These are phyloP conservation scores for Pseudoips prasinana DNA, from an alignment of 2,888 invertebrate genomes.

Conservation along the genomic window DNA sequence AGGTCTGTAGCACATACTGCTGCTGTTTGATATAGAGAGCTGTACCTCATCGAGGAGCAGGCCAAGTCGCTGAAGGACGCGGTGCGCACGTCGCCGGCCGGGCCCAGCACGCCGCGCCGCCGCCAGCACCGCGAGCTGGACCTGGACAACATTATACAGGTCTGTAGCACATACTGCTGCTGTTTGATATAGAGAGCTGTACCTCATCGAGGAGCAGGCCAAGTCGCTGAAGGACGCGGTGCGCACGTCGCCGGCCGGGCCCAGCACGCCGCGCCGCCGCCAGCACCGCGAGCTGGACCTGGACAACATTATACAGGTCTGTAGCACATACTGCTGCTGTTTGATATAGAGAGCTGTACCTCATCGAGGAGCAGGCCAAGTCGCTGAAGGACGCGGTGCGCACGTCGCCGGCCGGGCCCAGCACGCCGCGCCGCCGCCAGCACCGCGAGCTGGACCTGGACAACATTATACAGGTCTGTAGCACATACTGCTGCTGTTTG, in stretches of 20 bases:
- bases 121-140: conserved; percentile 67
- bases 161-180: conserved; percentile 12
- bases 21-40: no score
- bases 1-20: conserved; percentile 37
- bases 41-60: conserved; percentile 81
- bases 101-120: conserved; percentile 64
- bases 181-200: conserved; percentile 79
- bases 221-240: conserved; percentile 66
- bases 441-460: conserved; percentile 70
- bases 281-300: conserved; percentile 68
- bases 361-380: conserved; percentile 80
- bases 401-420: conserved; percentile 54
- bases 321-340: background rate
- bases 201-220: conserved; percentile 81
- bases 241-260: conserved; percentile 51
- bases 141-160: conserved; percentile 75
- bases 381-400: conserved; percentile 63
- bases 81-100: conserved; percentile 45
- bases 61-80: conserved; percentile 73
- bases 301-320: conserved; percentile 74
- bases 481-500: no score
- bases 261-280: conserved; percentile 63
- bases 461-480: conserved; percentile 68
- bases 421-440: conserved; percentile 64
- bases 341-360: conserved; percentile 78